Base-by-base conservation (phyloP, 2,888 invertebrate species). In the Phymatocera aterrima region DNA sequence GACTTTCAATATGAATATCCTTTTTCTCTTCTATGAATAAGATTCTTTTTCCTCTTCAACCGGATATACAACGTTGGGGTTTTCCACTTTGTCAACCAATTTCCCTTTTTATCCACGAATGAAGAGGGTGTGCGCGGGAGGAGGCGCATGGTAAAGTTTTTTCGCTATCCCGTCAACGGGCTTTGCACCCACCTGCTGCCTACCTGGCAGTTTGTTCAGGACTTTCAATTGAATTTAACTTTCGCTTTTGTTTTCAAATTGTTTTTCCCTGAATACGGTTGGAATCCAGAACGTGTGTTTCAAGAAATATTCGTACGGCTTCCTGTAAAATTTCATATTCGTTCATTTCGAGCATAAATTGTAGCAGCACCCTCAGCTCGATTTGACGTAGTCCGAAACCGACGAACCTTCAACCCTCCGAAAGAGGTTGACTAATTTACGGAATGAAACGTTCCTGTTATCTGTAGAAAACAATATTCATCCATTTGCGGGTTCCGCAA, bases 151-250 rank as follows among this genome's bases (percentile, higher is more conserved):
- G 37, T 15, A 72, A 34, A n/a, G 51, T 54, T 24, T n/a, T 57
- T 60, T 43, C 54, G 40, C 57, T 10, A 54, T 40, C 8, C 21
- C 37, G 40, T 75, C 37, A 60, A 57, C 43, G 28, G 37, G 54
- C 15, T 37, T n/a, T n/a, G n/a, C 4, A 24, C 43, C 37, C 24
- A 82, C 79, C 77, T 82, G 68, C 43, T 51, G 37, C 57, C 57
- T 51, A 75, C 75, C 43, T 60, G 77, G 43, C 77, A 79, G 79
- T 82, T 81, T 79, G 79, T 80, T 79, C 79, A 77, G 75, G 80
- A 81, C 82, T 80, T 64, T 40, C 78, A 81, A 82, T 81, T 81
- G 82, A 80, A 81, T 81, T 79, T 77, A 72, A 81, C 80, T 81
- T 80, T 31, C 10, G 64, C 57, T 74, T 81, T 79, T 74, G 79